Evolutionary conservation across 1,140 invertebrate species (phyloP), one percentile per base, ranked within the genome.

Genomic region (Danaus melanippus): DNA sequence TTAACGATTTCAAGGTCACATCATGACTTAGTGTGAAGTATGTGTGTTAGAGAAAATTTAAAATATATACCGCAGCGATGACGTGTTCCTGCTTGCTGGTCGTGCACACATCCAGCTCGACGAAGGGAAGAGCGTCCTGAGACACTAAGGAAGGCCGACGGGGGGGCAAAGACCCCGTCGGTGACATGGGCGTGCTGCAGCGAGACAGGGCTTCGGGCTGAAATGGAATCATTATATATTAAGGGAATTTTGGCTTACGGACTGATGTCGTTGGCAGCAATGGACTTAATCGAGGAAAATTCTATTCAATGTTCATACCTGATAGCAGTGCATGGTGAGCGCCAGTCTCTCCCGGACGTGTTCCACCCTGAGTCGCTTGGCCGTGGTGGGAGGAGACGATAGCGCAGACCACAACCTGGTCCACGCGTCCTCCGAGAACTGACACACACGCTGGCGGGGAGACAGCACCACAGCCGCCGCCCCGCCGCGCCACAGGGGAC

Each of bases 51-150:
- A 53, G 7, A 2, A 53, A 39, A 42, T 17, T 21, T n/a, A 12
- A 9, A 15, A 10, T 51, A 84, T 87, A 86, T 64, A 93, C 92
- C 72, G 95, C 94, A 1, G 94, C 94, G 4, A 95, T 93, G 41
- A 96, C 90, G 78, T 96, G 94, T 66, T 96, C 94, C 71, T 95
- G 94, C 67, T 94, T 94, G 60, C 93, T 95, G 9, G 94, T 94
- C 5, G 94, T 95, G 67, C 93, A 95, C 21, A 91, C 93, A 80
- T 96, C 94, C n/a, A 92, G 88, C 76, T 96, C 94, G 45, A 92
- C 87, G 77, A 96, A 96, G 0, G 94, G 94, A 56, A 96, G 79
- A 50, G 87, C 73, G 65, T 91, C 90, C 44, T 80, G 86, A 80
- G 54, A 59, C 72, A 65, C 83, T 15, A 79, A 65, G 39, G 82